Evolutionary conservation across 2,888 invertebrate genomes (phyloP).

Genomic region (Tineola bisselliella): DNA sequence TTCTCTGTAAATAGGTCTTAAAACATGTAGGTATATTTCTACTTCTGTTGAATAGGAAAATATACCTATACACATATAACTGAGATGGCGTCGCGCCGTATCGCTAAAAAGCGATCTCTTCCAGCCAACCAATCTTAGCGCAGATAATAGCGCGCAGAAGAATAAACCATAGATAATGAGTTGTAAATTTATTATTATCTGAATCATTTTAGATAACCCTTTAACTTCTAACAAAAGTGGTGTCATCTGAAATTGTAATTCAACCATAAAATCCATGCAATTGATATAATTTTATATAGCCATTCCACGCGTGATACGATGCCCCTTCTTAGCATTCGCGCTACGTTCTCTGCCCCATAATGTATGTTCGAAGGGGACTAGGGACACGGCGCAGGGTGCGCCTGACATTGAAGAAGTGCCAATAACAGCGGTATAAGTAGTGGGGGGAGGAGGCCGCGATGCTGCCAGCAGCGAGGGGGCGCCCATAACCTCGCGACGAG

Average conservation of each 20-base stretch:
- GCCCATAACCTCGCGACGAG: conserved; percentile 65
- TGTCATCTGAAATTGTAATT: conserved; percentile 49
- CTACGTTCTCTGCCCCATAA: conserved; percentile 43
- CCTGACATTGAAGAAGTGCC: conserved; percentile 70
- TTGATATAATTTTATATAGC: conserved; percentile 62
- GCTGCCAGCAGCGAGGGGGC: conserved; percentile 28
- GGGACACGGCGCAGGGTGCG: conserved; percentile 58
- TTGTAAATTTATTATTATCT: neutral
- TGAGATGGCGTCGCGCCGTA: too few relatives aligned
- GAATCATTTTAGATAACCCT: neutral
- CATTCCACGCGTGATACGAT: conserved; percentile 22
- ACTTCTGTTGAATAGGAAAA: too few relatives aligned
- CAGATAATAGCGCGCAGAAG: too few relatives aligned
- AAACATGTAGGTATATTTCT: too few relatives aligned
- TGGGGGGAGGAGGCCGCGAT: conserved; percentile 33
- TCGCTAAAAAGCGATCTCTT: too few relatives aligned
- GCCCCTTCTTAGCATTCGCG: conserved; percentile 46
- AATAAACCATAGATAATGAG: neutral
- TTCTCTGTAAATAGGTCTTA: too few relatives aligned
- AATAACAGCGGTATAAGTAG: conserved; percentile 69
- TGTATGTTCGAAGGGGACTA: conserved; percentile 49
- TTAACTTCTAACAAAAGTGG: conserved; percentile 25
- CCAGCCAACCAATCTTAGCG: too few relatives aligned
- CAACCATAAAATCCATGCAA: conserved; percentile 52
- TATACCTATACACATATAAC: too few relatives aligned